These are phyloP conservation scores for Lochmaea crataegi DNA, from an alignment of 2,888 invertebrate species.

Conservation along the genomic window DNA sequence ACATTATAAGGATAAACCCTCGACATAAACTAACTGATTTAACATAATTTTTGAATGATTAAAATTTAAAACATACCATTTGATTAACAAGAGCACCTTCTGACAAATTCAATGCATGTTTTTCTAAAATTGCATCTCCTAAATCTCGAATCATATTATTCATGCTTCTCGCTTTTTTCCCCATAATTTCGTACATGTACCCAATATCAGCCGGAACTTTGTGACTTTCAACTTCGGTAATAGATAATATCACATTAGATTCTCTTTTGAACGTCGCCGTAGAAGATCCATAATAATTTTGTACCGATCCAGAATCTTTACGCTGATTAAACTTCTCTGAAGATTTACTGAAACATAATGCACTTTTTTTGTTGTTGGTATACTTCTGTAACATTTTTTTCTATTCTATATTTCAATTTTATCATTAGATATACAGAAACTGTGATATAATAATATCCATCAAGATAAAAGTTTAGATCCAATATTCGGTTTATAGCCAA, in stretches of 20 bases:
- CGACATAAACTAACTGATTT: no score
- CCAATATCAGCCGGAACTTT: constrained; percentile 45
- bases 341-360: constrained; percentile 26
- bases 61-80: constrained; percentile 33
- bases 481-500: no score
- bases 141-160: constrained; percentile 62
- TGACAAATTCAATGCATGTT: constrained; percentile 55
- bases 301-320: constrained; percentile 43
- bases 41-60: no score
- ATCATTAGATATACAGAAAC: no score
- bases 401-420: no score
- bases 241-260: constrained; percentile 20
- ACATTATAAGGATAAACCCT: no score
- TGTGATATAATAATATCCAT: no score
- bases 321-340: constrained; percentile 43
- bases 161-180: constrained; percentile 63
- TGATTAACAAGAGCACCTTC: constrained; percentile 42
- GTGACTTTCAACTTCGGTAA: constrained; percentile 41
- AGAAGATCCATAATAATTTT: constrained; percentile 39
- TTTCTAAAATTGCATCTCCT: constrained; percentile 56
- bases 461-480: no score
- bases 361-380: constrained; percentile 3
- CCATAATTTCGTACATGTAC: constrained; percentile 69
- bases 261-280: constrained; percentile 40
- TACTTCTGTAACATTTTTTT: not conserved